Base-by-base conservation (phyloP, 2,797 vertebrate species). In the Capromys pilorides region DNA sequence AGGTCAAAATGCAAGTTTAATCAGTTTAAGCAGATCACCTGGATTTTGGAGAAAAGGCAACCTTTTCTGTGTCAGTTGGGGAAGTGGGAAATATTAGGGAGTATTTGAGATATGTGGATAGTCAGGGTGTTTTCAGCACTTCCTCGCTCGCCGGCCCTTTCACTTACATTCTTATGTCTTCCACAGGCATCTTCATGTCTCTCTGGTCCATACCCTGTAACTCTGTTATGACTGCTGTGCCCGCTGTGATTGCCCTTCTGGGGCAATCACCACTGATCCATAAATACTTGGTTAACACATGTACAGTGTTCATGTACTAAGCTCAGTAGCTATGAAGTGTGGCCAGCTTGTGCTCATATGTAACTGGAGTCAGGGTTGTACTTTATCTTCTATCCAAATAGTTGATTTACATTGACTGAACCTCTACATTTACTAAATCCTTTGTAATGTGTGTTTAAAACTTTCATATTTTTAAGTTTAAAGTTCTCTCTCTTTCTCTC, bases 331-430 rank as follows among this genome's bases (percentile, higher is more conserved):
- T 67, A n/a, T 39, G 61, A 81, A 86, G 89, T 83, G 31, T 2
- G 31, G 66, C 7, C 33, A 13, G 33, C 41, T 45, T 94, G 33
- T 85, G 51, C 64, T 61, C 59, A 5, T 94, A 45, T 75, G 86
- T 93, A 87, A 81, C 4, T 85, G n/a, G 39, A n/a, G 51, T 64
- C 66, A 92, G 51, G 16, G 59, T 95, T 13, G 45, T n/a, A 54
- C 14, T 71, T 82, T 64, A 41, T 94, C 67, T 97, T 64, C 10
- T 95, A 14, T 78, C 75, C 26, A 88, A 81, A 51, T 11, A 80
- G 49, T 36, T 33, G 22, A n/a, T 16, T 41, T 71, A 39, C 4
- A 67, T 61, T 71, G 16, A 49, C 51, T 89, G 24, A 33, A 39
- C 22, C 85, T 89, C 39, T 28, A 12, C 69, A 75, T 51, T 81